phyloP scores from a whole-genome alignment of 2,888 invertebrate genomes.

The Tenthredo notha region DNA sequence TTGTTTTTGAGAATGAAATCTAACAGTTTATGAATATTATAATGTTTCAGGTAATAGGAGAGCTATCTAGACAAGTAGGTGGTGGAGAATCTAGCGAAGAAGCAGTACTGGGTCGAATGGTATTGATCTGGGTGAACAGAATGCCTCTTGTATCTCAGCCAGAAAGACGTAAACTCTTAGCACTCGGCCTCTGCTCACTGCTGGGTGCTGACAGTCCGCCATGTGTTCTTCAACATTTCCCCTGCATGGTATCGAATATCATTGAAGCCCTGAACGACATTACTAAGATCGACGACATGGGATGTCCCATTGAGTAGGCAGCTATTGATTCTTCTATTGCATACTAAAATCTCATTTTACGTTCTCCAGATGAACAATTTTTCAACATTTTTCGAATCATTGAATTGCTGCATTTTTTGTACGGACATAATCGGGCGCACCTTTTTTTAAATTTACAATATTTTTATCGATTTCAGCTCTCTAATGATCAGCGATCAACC shows the following conservation, averaged over 20 bases:
- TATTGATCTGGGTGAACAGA: slow-evolving; percentile 89
- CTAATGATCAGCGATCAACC: slow-evolving; percentile 77
- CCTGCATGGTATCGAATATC: slow-evolving; percentile 86
- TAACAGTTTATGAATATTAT: neutral
- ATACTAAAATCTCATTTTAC: neutral
- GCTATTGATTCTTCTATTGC: slow-evolving; percentile 12
- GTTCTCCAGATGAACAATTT: neutral
- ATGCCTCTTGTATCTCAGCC: slow-evolving; percentile 89
- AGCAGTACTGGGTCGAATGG: slow-evolving; percentile 85
- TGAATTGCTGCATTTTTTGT: neutral
- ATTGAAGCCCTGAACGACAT: slow-evolving; percentile 90
- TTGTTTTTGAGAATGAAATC: neutral
- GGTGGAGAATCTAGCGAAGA: slow-evolving; percentile 81
- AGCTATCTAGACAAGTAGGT: slow-evolving; percentile 68
- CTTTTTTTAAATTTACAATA: slow-evolving; percentile 62
- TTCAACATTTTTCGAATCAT: neutral
- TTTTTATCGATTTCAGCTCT: slow-evolving; percentile 71
- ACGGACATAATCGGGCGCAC: neutral
- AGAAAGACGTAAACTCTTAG: slow-evolving; percentile 91
- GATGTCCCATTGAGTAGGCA: slow-evolving; percentile 83
- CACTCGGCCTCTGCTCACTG: slow-evolving; percentile 84
- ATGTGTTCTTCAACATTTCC: slow-evolving; percentile 85
- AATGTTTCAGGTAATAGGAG: slow-evolving; percentile 66
- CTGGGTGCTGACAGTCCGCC: slow-evolving; percentile 85
- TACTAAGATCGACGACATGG: slow-evolving; percentile 85